These are phyloP conservation scores for Rhagonycha lutea DNA, from an alignment of 2,888 invertebrate genomes.

Conservation along the genomic window DNA sequence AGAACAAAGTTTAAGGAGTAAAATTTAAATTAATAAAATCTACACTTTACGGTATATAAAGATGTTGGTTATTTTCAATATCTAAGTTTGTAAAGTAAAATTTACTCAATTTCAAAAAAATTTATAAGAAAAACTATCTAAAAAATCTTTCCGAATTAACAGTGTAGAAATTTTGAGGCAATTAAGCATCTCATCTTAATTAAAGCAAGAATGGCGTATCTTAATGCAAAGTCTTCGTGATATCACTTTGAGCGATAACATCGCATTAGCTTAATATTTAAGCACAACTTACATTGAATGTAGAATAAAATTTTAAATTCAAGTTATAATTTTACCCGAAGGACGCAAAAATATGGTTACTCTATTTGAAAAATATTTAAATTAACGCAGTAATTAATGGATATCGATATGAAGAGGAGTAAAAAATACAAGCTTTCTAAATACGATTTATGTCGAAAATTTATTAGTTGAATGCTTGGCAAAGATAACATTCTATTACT, in stretches of 20 bases:
- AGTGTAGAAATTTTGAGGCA: slow-evolving; percentile 36
- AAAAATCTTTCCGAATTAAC: slow-evolving; percentile 23
- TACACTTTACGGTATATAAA: too few relatives aligned
- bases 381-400: neutral
- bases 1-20: too few relatives aligned
- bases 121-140: neutral
- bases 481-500: slow-evolving; percentile 50
- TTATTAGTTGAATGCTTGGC: slow-evolving; percentile 53
- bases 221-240: slow-evolving; percentile 47
- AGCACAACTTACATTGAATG: slow-evolving; percentile 50
- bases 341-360: neutral
- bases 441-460: slow-evolving; percentile 51
- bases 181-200: slow-evolving; percentile 53
- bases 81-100: too few relatives aligned
- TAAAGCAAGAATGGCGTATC: slow-evolving; percentile 49
- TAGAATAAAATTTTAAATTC: slow-evolving; percentile 46
- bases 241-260: slow-evolving; percentile 47
- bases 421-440: slow-evolving; percentile 33
- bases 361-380: neutral
- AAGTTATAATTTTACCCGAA: slow-evolving; percentile 15
- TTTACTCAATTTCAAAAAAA: too few relatives aligned
- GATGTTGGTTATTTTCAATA: too few relatives aligned
- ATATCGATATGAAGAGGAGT: slow-evolving; percentile 20
- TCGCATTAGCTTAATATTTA: slow-evolving; percentile 45
- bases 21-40: too few relatives aligned